Base-by-base conservation (phyloP, 2,888 invertebrate species). In the Lutraria lutraria region DNA sequence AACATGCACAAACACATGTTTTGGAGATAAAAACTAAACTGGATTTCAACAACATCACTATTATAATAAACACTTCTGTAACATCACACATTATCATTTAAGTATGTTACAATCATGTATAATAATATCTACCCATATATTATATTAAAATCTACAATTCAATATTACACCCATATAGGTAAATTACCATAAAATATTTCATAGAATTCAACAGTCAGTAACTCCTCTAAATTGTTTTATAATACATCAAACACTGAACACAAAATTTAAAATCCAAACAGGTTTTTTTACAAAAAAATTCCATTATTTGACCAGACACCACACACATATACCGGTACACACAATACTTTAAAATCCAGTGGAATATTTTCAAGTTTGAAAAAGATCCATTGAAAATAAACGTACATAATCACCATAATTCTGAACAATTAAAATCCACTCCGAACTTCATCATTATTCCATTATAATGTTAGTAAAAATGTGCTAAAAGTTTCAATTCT, bases 361-460 rank as follows among this genome's bases (percentile, higher is more conserved):
- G 63, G 25, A 68, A 68, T 68, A n/a, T 25, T 25, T 68, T 8
- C 0, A 68, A 68, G 4, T 60, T 6, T 16, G 25, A 25, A 68
- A 68, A 68, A 68, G 3, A 25, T 25, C 63, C 25, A 8, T 68
- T 68, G 25, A 25, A 68, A 68, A 68, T 68, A 68, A 68, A 68
- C 25, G 25, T 68, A 68, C 12, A 56, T 25, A 25, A 25, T 68
- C 63, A 68, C 63, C 63, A 68, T 68, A 68, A 68, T 68, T 68
- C 0, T 68, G 25, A 76, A 31, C 29, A 76, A 76, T 34, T 76
- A 76, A 76, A 76, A 76, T 76, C 76, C 76, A 76, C 76, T 34
- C 76, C 16, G 34, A 76, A 76, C 4, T 12, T 25, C 63, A 68
- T 25, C n/a, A 68, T 68, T 68, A 68, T 25, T 68, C 63, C 63